A percentile compares a stretch with the other conserved stretches of the same genome.
These are phyloP conservation scores for Phalacrocorax brasilianus DNA, from an alignment of 2,113 vertebrate genomes.

Conservation along the genomic window DNA sequence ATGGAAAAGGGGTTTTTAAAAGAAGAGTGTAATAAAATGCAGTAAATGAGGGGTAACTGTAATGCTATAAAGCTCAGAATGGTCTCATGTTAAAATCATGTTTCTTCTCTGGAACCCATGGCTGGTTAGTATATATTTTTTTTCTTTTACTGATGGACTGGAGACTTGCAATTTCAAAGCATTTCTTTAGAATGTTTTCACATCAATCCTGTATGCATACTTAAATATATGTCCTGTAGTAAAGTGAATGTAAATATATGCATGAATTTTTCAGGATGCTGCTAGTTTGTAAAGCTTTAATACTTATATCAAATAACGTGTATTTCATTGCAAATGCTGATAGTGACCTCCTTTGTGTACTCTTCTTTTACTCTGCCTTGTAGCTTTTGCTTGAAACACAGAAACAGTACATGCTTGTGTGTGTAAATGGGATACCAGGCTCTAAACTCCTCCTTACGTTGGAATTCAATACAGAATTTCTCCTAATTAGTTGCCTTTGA, in stretches of 20 bases:
- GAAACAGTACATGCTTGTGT: background rate
- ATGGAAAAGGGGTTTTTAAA: background rate
- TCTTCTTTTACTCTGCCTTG: background rate
- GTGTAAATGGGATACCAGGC: background rate
- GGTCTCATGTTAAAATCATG: background rate
- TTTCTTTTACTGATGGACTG: background rate
- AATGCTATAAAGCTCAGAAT: background rate
- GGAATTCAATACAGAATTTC: constrained; percentile 16
- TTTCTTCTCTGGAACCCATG: background rate
- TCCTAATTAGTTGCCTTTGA: constrained; percentile 44
- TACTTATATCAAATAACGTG: background rate
- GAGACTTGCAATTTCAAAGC: background rate
- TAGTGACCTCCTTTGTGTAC: background rate
- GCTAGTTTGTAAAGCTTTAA: background rate
- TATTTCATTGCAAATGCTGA: background rate
- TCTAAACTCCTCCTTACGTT: background rate
- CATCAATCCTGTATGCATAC: background rate
- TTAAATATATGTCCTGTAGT: background rate
- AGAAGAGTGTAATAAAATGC: background rate
- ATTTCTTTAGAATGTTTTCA: background rate
- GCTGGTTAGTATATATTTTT: background rate
- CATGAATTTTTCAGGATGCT: background rate
- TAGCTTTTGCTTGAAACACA: background rate
- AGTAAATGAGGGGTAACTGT: background rate
- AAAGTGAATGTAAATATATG: background rate